Base-by-base conservation (phyloP, 2,888 invertebrate genomes). In the Troides oblongomaculatus region DNA sequence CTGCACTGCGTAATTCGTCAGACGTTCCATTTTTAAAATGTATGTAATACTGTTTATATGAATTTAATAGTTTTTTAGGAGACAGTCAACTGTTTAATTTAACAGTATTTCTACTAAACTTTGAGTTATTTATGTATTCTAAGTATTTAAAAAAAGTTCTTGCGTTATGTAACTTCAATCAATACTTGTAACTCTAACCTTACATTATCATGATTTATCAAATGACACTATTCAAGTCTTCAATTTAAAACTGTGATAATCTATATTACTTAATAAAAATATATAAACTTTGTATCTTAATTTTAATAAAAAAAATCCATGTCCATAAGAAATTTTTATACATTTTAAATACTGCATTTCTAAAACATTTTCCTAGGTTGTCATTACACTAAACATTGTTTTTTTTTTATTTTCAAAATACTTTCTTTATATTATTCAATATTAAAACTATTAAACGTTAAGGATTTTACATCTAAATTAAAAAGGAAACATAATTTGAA, bases 121-220 rank as follows among this genome's bases (percentile, higher is more conserved):
- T 6, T 6, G 23, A 4, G 21, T 56, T 58, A 14, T 14, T 58
- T 58, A n/a, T n/a, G 57, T 23, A 23, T 58, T 61, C 39, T 50
- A 21, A 25, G n/a, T 62, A 64, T 70, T 72, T 71, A 53, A 53
- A 18, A 53, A 17, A n/a, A 53, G 6, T 71, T 71, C 57, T 70
- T 56, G 17, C 62, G 72, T 74, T 74, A 74, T 74, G 73, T 74
- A 74, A 74, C 72, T 64, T 23, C 36, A 69, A 69, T 71, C 71
- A 66, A 71, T 71, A 71, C 69, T 58, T 50, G 17, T 36, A 63
- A 25, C 39, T 68, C 68, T 73, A 73, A 73, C 73, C 73, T 71
- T 68, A 69, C 64, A 12, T 70, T 70, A 70, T 70, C 67, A 62
- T 14, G 53, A 64, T 63, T 69, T 69, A 69, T 65, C 61, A 30